A percentile compares a stretch with the other conserved stretches of the same genome.
These are phyloP conservation scores for Leptopilina boulardi DNA, from an alignment of 1,140 invertebrate species.

Conservation along the genomic window DNA sequence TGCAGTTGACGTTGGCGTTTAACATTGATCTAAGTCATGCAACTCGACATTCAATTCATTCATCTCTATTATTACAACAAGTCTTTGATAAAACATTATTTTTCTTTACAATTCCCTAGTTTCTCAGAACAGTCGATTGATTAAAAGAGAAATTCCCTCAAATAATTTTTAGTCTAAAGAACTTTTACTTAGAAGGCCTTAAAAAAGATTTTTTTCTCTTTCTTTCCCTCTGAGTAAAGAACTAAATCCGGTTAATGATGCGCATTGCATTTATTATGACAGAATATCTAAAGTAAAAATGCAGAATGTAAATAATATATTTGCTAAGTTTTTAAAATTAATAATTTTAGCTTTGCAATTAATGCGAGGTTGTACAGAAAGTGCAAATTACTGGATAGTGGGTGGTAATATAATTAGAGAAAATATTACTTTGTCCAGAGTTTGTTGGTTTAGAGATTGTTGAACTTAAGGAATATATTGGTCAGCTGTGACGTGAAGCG, in stretches of 20 bases:
- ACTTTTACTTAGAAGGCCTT: too few relatives aligned
- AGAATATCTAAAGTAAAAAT: too few relatives aligned
- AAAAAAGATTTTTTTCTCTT: too few relatives aligned
- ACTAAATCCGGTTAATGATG: too few relatives aligned
- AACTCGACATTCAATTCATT: constrained; percentile 13
- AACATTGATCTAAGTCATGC: constrained; percentile 24
- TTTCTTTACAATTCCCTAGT: not conserved
- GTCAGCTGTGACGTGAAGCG: constrained; percentile 1
- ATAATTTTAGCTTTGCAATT: too few relatives aligned
- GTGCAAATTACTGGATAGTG: not conserved
- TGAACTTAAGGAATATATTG: not conserved
- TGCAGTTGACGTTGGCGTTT: constrained; percentile 6
- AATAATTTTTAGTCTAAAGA: too few relatives aligned
- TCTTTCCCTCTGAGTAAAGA: too few relatives aligned
- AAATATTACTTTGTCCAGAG: not conserved
- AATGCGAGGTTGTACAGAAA: too few relatives aligned
- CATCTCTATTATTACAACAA: not conserved
- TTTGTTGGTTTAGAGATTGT: constrained; percentile 3
- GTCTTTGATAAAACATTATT: constrained; percentile 1
- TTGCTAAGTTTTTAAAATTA: too few relatives aligned
- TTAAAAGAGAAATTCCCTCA: not conserved
- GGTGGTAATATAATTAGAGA: too few relatives aligned
- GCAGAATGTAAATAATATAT: too few relatives aligned
- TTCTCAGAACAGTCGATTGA: not conserved
- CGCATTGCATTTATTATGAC: too few relatives aligned